These are phyloP conservation scores for Papilio demoleus DNA, from an alignment of 2,888 invertebrate species.

Conservation along the genomic window DNA sequence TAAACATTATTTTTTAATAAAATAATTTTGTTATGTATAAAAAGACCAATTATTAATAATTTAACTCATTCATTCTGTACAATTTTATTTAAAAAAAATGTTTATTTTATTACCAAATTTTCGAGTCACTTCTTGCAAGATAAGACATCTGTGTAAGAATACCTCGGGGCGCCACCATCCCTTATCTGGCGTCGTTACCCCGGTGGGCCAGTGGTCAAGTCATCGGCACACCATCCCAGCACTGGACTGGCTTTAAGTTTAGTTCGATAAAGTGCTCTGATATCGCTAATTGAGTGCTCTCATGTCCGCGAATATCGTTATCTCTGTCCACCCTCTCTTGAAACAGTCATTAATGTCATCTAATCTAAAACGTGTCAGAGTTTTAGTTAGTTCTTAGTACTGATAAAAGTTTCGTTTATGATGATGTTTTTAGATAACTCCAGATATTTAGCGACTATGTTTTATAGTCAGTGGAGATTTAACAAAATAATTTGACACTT, in stretches of 20 bases:
- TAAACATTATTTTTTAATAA: no score
- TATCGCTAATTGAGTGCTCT: conserved; percentile 43
- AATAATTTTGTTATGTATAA: no score
- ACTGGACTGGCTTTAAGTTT: conserved; percentile 48
- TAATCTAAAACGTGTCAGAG: conserved; percentile 7
- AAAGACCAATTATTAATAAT: no score
- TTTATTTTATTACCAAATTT: no score
- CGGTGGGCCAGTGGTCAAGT: conserved; percentile 43
- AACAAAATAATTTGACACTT: no score
- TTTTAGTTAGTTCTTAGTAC: conserved; percentile 3
- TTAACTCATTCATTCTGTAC: conserved; percentile 4
- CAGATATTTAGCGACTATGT: no score
- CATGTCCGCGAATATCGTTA: conserved; percentile 37
- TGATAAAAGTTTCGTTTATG: conserved; percentile 3
- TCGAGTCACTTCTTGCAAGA: conserved; percentile 45
- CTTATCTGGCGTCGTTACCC: conserved; percentile 52
- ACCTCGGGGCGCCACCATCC: conserved; percentile 55
- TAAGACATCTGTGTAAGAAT: conserved; percentile 44
- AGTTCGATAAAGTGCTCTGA: conserved; percentile 51
- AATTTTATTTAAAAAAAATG: not conserved
- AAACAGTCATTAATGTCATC: conserved; percentile 10
- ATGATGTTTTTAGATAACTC: no score
- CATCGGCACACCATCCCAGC: conserved; percentile 30
- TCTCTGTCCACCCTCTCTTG: not conserved
- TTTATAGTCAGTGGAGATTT: no score